phyloP scores from a whole-genome alignment of 2,113 vertebrate species.

The Gyps fulvus region DNA sequence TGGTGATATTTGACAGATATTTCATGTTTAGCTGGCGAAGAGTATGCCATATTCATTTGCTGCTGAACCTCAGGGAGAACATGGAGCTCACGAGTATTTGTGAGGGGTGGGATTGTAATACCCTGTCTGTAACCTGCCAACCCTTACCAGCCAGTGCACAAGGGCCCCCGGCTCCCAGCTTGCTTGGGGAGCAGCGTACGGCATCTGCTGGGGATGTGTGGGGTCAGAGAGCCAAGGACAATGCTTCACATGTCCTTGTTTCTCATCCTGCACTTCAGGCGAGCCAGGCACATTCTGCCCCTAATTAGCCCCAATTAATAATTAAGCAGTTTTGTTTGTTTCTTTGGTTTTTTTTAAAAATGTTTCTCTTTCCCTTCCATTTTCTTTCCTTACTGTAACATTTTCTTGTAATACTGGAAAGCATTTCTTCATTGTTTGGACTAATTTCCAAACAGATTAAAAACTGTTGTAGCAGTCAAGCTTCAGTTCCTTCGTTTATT shows the following conservation, averaged over 20 bases:
- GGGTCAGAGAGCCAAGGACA: background rate
- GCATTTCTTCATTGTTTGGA: constrained; percentile 67
- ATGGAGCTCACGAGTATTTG: background rate
- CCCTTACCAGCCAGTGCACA: background rate
- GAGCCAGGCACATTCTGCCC: background rate
- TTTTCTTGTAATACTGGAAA: constrained; percentile 40
- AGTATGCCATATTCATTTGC: background rate
- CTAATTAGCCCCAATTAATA: constrained; percentile 25
- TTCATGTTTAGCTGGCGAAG: background rate
- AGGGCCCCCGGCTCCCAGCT: background rate
- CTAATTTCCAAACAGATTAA: constrained; percentile 75
- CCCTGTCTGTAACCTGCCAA: background rate
- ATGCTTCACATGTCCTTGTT: background rate
- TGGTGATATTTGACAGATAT: background rate
- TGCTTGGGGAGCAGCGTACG: background rate
- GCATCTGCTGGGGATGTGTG: background rate
- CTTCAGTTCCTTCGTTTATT: constrained; percentile 72
- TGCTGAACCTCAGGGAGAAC: background rate
- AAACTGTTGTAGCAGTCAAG: constrained; percentile 73
- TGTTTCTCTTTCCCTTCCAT: background rate
- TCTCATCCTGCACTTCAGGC: background rate
- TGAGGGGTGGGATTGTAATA: background rate
- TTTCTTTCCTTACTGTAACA: constrained; percentile 55
- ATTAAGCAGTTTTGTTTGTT: background rate
- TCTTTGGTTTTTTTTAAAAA: background rate